phyloP scores from a whole-genome alignment of 2,113 vertebrate species.

The Upupa epops region DNA sequence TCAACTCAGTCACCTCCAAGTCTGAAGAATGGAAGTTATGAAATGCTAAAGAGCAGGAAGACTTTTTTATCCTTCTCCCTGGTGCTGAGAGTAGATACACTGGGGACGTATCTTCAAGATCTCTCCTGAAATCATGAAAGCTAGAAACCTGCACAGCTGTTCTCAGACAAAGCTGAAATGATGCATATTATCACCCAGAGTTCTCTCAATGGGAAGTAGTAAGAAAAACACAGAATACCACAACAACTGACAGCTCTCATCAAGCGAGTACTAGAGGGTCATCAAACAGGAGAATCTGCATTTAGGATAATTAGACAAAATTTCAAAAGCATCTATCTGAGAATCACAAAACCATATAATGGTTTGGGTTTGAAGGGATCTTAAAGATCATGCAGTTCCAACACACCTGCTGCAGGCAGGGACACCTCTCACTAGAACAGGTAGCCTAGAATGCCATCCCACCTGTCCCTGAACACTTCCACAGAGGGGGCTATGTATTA shows the following conservation, averaged over 20 bases:
- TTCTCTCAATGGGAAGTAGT: background rate
- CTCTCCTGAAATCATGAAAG: background rate
- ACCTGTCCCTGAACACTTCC: no score
- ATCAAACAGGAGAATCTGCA: background rate
- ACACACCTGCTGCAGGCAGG: no score
- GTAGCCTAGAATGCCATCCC: no score
- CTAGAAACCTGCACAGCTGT: background rate
- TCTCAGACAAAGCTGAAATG: constrained; percentile 2
- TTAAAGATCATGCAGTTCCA: no score
- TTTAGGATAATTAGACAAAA: background rate
- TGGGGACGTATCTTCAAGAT: background rate
- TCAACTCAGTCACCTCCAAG: background rate
- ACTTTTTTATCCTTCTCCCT: background rate
- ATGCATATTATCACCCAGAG: background rate
- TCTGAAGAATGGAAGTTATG: background rate
- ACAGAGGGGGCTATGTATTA: background rate
- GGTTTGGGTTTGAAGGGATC: no score
- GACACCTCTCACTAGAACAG: no score
- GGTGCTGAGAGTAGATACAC: background rate
- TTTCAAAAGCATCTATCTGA: background rate
- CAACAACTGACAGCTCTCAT: background rate
- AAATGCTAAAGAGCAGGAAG: background rate
- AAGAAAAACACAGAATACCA: background rate
- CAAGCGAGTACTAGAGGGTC: background rate
- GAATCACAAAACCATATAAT: no score